Evolutionary conservation across 2,797 vertebrate genomes (phyloP), one percentile per base, ranked within the genome.

Genomic region (Carcharodon carcharias): DNA sequence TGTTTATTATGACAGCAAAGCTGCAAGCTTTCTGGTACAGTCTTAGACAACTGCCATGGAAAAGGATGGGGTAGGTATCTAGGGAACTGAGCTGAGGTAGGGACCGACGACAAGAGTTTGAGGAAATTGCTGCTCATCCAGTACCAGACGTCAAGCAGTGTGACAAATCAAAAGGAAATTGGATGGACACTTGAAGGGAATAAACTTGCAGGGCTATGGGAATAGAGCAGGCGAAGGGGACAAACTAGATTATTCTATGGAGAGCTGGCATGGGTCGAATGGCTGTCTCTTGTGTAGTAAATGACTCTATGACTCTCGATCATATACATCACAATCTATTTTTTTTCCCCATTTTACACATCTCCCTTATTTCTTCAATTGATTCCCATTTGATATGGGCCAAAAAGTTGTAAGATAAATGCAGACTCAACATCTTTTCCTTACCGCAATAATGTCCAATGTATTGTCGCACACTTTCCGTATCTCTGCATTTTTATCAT

Each of bases 391-490:
- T 88, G 7, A 88, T 50, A 28, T 92, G 61, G 63, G 18, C 7
- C 7, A 67, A 93, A 67, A 93, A 93, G 54, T 26, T 35, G 71
- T 11, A 87, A 87, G n/a, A 26, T 65, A 93, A 65, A 45, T 45
- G n/a, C 63, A n/a, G 21, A n/a, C 21, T 93, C 9, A 40, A 93
- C 2, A 67, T 45, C 67, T 26, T 3, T 67, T 93, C 98, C 99
- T 97, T 97, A 99, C 99, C 92, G 98, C 98, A 73, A 99, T 99
- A 96, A 99, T 99, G 96, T 99, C 99, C 97, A 99, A 97, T 0
- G 98, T 99, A 97, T 98, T 99, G 97, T 98, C 98, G 96, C 99
- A 99, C 95, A 99, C 98, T 97, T 98, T 99, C 63, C 98, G 98
- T 96, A 99, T 99, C 97, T 99, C 98, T 0, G 98, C 97, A 63